phyloP scores from a whole-genome alignment of 2,888 invertebrate species.

The Aquatica leii region DNA sequence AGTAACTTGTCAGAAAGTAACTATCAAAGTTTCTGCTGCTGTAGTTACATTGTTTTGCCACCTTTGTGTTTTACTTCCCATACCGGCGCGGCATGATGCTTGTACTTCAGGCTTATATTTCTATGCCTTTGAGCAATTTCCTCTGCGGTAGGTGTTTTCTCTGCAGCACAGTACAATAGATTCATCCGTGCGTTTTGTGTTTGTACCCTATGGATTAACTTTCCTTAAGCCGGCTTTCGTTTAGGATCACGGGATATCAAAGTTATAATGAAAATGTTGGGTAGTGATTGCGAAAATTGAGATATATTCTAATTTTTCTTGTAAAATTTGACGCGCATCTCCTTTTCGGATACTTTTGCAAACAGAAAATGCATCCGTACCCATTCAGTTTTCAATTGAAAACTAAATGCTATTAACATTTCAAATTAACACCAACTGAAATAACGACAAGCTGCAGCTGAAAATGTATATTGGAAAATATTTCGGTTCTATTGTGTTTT shows the following conservation, averaged over 20 bases:
- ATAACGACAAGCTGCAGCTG: too few relatives aligned
- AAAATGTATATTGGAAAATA: too few relatives aligned
- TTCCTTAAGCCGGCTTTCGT: constrained; percentile 35
- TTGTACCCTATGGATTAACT: constrained; percentile 38
- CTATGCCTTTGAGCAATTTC: constrained; percentile 42
- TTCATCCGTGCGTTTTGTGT: constrained; percentile 36
- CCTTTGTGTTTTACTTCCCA: constrained; percentile 29
- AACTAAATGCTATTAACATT: too few relatives aligned
- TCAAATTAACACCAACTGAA: too few relatives aligned
- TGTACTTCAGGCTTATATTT: constrained; percentile 38
- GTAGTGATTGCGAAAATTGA: constrained; percentile 28
- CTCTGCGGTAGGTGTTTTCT: constrained; percentile 35
- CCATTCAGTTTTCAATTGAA: too few relatives aligned
- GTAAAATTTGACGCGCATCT: too few relatives aligned
- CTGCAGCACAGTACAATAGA: constrained; percentile 34
- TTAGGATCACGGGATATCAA: constrained; percentile 35
- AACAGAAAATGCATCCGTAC: too few relatives aligned
- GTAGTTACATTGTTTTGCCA: constrained; percentile 30
- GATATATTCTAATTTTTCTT: constrained; percentile 8
- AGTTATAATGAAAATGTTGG: constrained; percentile 33
- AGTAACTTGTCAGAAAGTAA: constrained; percentile 9
- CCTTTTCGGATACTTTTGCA: too few relatives aligned
- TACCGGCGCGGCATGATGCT: constrained; percentile 14
- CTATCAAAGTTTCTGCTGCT: constrained; percentile 26
- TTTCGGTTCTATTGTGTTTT: too few relatives aligned